Evolutionary conservation across 2,888 invertebrate species (phyloP).

Genomic region (Diaphora mendica): DNA sequence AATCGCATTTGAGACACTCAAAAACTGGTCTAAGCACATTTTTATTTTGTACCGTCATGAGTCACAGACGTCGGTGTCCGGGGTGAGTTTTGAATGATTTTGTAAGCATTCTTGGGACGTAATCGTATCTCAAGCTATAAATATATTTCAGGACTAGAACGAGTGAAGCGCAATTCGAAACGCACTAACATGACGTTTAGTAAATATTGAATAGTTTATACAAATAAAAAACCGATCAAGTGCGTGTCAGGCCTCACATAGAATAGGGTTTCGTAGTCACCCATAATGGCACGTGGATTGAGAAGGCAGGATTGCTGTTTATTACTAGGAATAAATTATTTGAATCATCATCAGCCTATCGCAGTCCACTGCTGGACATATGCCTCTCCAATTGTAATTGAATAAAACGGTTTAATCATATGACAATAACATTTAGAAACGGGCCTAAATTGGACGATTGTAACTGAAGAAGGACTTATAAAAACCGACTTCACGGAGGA

Average conservation of each 20-base stretch:
- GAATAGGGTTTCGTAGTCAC: too few species aligned
- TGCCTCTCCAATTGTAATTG: too few species aligned
- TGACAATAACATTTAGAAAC: too few species aligned
- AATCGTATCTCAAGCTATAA: background rate
- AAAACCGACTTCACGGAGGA: too few species aligned
- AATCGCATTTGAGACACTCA: constrained; percentile 70
- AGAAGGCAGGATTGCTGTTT: background rate
- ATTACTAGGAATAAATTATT: too few species aligned
- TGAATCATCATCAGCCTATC: too few species aligned
- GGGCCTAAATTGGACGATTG: too few species aligned
- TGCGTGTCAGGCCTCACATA: too few species aligned
- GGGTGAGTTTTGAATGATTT: constrained; percentile 28
- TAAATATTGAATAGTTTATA: background rate
- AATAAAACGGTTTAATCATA: too few species aligned
- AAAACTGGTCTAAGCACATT: constrained; percentile 68
- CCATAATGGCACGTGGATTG: background rate
- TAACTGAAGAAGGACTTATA: too few species aligned
- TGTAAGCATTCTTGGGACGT: background rate
- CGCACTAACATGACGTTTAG: background rate
- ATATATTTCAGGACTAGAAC: background rate
- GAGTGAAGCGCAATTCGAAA: background rate
- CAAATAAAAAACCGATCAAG: background rate
- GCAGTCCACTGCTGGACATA: too few species aligned
- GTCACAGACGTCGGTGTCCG: constrained; percentile 22
- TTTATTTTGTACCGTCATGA: constrained; percentile 50